phyloP scores from a whole-genome alignment of 2,113 vertebrate species.

The Ptyas mucosa region DNA sequence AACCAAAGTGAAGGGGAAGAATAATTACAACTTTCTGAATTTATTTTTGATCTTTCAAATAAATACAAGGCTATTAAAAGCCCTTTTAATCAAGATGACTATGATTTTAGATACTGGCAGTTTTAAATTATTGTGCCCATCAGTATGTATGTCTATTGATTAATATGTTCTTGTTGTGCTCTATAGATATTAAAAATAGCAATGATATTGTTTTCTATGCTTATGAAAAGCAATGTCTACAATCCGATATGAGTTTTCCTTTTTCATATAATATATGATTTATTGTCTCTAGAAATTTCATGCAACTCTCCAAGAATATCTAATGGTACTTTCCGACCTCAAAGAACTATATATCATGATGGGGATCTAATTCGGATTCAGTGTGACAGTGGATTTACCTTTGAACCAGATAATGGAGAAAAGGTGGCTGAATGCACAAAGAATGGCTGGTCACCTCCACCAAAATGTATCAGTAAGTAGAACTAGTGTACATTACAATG shows the following conservation, averaged over 20 bases:
- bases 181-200: too few species aligned
- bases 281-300: neutral
- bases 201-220: too few species aligned
- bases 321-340: neutral
- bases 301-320: neutral
- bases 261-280: neutral
- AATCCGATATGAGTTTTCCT: neutral
- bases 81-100: too few species aligned
- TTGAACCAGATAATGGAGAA: neutral
- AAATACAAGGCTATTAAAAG: too few species aligned
- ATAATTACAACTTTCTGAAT: too few species aligned
- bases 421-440: conserved; percentile 44
- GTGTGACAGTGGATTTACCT: conserved; percentile 45
- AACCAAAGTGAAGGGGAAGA: too few species aligned
- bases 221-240: neutral
- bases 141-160: too few species aligned
- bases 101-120: too few species aligned
- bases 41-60: too few species aligned
- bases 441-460: neutral
- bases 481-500: neutral
- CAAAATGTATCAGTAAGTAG: neutral
- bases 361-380: neutral
- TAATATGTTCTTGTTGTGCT: too few species aligned
- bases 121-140: too few species aligned
- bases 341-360: neutral